Evolutionary conservation across 2,888 invertebrate species (phyloP).

Genomic region (Brachylomia viminalis): DNA sequence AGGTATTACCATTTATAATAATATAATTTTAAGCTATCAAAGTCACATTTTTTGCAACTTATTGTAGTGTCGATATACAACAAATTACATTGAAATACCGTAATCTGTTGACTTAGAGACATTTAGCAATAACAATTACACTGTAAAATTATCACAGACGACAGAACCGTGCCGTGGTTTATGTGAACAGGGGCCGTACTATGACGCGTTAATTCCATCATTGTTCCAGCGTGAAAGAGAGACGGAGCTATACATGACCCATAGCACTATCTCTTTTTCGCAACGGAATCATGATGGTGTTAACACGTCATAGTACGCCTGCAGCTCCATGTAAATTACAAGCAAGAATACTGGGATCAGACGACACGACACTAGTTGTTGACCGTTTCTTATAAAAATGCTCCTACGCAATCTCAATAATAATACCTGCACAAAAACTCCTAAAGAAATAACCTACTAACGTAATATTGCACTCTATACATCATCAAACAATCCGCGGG

Average conservation of each 20-base stretch:
- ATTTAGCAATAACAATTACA: not conserved
- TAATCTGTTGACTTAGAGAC: not conserved
- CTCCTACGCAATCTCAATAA: not conserved
- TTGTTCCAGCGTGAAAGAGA: too few relatives aligned
- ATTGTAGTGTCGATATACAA: not conserved
- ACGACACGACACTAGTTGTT: not conserved
- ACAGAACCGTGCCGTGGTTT: not conserved
- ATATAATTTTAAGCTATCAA: not conserved
- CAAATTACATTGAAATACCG: not conserved
- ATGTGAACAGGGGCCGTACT: not conserved
- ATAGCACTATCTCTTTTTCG: too few relatives aligned
- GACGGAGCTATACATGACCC: too few relatives aligned
- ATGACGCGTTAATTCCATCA: too few relatives aligned
- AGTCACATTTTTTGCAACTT: not conserved
- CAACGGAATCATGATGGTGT: too few relatives aligned
- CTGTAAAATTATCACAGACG: not conserved
- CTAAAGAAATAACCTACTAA: conserved; percentile 25
- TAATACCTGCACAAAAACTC: conserved; percentile 44
- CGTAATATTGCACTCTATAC: conserved; percentile 87
- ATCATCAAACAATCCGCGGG: conserved; percentile 95
- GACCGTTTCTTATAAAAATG: conserved; percentile 14
- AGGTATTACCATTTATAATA: conserved; percentile 49
- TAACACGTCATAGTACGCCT: too few relatives aligned
- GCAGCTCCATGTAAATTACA: not conserved
- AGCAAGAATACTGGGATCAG: not conserved